Base-by-base conservation (phyloP, 2,888 invertebrate species). In the Smittia aterrima region DNA sequence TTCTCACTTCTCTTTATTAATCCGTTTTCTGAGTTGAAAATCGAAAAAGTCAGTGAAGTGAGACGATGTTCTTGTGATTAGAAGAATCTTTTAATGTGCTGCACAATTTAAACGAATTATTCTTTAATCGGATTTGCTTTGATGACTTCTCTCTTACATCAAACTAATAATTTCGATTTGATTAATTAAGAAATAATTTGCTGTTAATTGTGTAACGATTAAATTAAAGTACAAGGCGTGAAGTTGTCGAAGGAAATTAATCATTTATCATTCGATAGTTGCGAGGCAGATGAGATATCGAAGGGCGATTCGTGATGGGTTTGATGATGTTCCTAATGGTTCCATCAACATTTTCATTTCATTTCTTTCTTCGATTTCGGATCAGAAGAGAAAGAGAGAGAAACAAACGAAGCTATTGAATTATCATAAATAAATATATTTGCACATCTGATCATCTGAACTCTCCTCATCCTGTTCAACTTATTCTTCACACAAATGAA, bases 361-460 rank as follows among this genome's bases (percentile, higher is more conserved):
- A 6, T 32, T 32, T 32, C 9, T 32, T 32, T 32, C 32, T 32
- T 9, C 3, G 32, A 32, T 3, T 32, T 32, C 47, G 3, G 16
- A 32, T 3, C 9, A 11, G 47, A 47, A 47, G 13, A 16, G n/a
- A n/a, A n/a, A n/a, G n/a, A n/a, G n/a, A n/a, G n/a, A n/a, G n/a
- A n/a, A n/a, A n/a, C n/a, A 47, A 47, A 47, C 47, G 32, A 32
- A 32, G 3, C 32, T 32, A 32, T 32, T 18, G 54, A 71, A 71
- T 71, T 71, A 71, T 71, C 70, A 71, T 71, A 72, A 72, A 72
- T 72, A 62, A 72, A 72, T 62, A 40, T 72, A 72, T 72, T 72
- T 72, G 62, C 58, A 72, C 72, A 72, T 72, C 72, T 72, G 72
- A 72, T 72, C 32, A 32, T 25, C 32, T 27, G 20, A n/a, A 27